Conservation (phyloP, 1,140 invertebrate genomes). For the Heliothis virescens region DNA sequence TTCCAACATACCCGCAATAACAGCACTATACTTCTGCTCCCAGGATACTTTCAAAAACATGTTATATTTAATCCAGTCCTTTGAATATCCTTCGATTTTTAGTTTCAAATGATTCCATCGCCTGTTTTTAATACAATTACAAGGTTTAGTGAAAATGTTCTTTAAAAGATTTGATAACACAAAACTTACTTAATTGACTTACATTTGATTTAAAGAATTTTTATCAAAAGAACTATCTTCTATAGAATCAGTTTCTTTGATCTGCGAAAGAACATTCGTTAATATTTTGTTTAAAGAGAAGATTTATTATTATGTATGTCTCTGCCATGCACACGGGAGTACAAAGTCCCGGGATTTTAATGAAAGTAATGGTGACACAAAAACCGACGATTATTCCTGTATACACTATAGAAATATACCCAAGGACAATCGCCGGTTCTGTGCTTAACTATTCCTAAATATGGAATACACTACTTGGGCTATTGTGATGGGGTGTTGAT, state of each 20-base stretch:
- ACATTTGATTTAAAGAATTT: conserved; percentile 56
- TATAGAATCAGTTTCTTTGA: conserved; percentile 72
- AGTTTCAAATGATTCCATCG: conserved; percentile 72
- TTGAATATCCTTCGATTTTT: conserved; percentile 68
- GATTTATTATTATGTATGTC: no score
- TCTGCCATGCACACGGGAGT: no score
- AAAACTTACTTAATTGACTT: conserved; percentile 51
- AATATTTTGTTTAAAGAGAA: background rate
- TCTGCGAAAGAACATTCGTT: conserved; percentile 53
- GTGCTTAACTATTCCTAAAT: no score
- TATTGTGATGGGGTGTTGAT: no score
- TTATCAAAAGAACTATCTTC: conserved; percentile 47
- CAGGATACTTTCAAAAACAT: conserved; percentile 69
- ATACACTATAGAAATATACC: no score
- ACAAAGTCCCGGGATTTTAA: no score
- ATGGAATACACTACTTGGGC: no score
- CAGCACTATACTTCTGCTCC: conserved; percentile 68
- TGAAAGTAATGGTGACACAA: no score
- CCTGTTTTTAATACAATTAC: conserved; percentile 50
- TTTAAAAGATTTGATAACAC: no score
- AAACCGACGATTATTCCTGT: no score
- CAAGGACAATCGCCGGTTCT: no score
- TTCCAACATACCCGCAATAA: conserved; percentile 65
- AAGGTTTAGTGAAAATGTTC: no score
- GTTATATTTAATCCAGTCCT: conserved; percentile 76